Evolutionary conservation across 2,113 vertebrate species (phyloP), one percentile per base, ranked within the genome.

Genomic region (Acanthisitta chloris): DNA sequence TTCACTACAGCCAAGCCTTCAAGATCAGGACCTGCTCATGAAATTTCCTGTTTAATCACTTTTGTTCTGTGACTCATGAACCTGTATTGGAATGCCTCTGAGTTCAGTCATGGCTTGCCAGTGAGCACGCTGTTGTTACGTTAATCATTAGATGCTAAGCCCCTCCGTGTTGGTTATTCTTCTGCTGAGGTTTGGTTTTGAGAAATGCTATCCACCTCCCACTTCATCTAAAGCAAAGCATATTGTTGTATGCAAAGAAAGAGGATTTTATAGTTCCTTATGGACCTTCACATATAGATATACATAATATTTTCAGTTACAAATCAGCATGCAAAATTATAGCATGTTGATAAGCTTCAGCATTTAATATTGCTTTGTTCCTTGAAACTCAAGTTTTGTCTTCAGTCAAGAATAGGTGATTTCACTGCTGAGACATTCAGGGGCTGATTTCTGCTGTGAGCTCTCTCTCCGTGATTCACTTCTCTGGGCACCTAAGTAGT

Each of bases 81-180:
- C 38, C 26, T 74, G 18, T 78, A 28, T 40, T 62, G 61, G 31
- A 64, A 70, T 28, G 42, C 46, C 20, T 86, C 85, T 73, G 67
- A 73, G 58, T 49, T 54, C 51, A 33, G 67, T 14, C 0, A 0
- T 62, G 40, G 40, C n/a, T 84, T 77, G 66, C 78, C 5, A 13
- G 34, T 54, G 40, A 65, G 69, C 9, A 3, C 46, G 46, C 52
- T 88, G n/a, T 34, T 7, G 0, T 90, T 40, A 33, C 0, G 0
- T 51, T 67, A 48, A 38, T 45, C 18, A 23, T 8, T 8, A 49
- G 49, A 34, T 0, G 3, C n/a, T 1, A 0, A 40, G 25, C 13
- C 52, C 17, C 8, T 43, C 23, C 0, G 0, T 45, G 36, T 11
- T 76, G 40, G 29, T 54, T 45, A 17, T 61, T 91, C 48, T 38